Evolutionary conservation across 2,888 invertebrate species (phyloP), one percentile per base, ranked within the genome.

Genomic region (Leucophenga maculata): DNA sequence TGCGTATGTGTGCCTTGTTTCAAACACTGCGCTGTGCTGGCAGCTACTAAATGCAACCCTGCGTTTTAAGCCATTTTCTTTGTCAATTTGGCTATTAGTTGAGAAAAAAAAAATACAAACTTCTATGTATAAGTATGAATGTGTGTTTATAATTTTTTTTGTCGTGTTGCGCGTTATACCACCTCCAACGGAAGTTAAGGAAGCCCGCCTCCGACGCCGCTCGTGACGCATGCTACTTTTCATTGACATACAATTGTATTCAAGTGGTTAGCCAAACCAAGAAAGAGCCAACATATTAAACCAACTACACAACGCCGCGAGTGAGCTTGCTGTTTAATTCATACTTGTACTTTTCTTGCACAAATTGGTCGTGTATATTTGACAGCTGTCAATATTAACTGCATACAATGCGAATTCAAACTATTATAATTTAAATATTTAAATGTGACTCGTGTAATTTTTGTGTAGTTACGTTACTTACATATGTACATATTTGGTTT

Each of bases 31-130:
- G 57, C 26, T 22, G 57, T 26, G 57, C 57, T 57, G 57, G 57
- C 57, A 57, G 31, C 13, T n/a, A 26, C 26, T 20, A 26, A 57
- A 22, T 57, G 57, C 57, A 57, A 57, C 57, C 31, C 57, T 57
- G 57, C 26, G 67, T 69, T 59, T 39, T 67, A 65, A 52, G 68
- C 52, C 55, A 32, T 54, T 57, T 55, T 68, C 32, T 54, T 67
- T 64, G 64, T 39, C 26, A 65, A 54, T 39, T 50, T 32, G 65
- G 54, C 31, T 46, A 65, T 31, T 50, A 50, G 14, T n/a, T 69
- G 68, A n/a, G 26, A 8, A 57, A 57, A 57, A 57, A 31, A 39
- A 39, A 26, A 26, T 3, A 26, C 71, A 68, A 52, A 31, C 18
- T n/a, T 26, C 1, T 31, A 13, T 54, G 3, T 54, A 54, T 8